Percentiles rank a stretch among this genome's conserved stretches.
These are phyloP conservation scores for Oplegnathus fasciatus DNA, from an alignment of 2,113 vertebrate species.

Conservation along the genomic window DNA sequence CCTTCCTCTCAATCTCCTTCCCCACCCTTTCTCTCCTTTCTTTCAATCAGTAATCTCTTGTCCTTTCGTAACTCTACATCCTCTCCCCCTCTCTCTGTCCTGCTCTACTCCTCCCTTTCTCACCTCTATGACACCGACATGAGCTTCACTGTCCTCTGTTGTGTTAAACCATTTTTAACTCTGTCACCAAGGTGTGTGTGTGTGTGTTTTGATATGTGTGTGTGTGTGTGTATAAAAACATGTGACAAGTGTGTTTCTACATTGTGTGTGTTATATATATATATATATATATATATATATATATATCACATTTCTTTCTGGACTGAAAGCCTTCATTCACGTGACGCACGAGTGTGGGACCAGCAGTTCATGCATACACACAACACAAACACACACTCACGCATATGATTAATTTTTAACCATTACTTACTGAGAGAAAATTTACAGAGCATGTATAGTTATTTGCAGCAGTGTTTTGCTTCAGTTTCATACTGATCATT, in stretches of 20 bases:
- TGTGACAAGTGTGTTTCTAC: background rate
- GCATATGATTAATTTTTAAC: background rate
- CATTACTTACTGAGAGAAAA: too few relatives aligned
- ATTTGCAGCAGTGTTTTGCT: background rate
- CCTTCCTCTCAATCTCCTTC: background rate
- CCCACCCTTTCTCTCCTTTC: background rate
- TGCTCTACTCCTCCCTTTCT: background rate
- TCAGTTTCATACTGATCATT: background rate
- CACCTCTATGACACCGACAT: conserved; percentile 14
- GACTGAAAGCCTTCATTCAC: background rate
- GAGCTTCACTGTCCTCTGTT: background rate
- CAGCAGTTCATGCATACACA: too few relatives aligned
- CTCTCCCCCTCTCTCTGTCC: background rate
- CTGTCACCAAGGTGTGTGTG: conserved; percentile 11
- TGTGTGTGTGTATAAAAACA: background rate
- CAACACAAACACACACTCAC: background rate
- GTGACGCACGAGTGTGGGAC: background rate
- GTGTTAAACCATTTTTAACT: conserved; percentile 9
- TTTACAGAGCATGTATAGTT: background rate
- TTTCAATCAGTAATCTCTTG: background rate
- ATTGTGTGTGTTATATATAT: too few relatives aligned
- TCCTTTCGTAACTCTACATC: background rate
- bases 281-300: too few relatives aligned
- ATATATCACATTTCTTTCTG: background rate
- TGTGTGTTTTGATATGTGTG: background rate